Conservation (phyloP, 30 jellyfish, hydroid and myxozoan species). For the Clytia hemisphaerica region DNA sequence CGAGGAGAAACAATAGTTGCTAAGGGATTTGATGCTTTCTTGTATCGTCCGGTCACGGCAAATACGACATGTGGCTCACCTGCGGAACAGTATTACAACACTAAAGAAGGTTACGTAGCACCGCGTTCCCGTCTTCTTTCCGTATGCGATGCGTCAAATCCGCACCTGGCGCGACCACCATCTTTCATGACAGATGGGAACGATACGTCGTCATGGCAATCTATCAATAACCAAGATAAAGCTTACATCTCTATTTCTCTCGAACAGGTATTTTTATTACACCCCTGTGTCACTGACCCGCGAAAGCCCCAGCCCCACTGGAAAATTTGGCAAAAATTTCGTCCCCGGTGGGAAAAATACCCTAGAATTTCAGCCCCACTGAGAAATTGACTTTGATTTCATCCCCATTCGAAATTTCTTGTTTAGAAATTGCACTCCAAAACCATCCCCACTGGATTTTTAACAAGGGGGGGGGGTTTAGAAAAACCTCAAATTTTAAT, state of each 20-base stretch:
- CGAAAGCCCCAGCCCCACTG: no score
- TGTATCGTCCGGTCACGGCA: conserved; percentile 35
- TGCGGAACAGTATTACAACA: conserved; percentile 85
- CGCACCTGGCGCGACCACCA: conserved; percentile 45
- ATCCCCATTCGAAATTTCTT: no score
- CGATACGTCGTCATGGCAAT: conserved; percentile 44
- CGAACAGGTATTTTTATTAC: conserved; percentile 40
- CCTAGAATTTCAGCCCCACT: no score
- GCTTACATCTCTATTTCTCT: conserved; percentile 29
- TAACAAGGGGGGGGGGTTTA: no score
- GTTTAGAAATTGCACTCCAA: no score
- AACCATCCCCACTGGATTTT: no score
- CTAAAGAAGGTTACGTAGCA: conserved; percentile 78
- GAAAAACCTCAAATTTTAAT: no score
- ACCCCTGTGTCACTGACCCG: no score
- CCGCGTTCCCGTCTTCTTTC: conserved; percentile 42
- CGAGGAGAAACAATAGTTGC: no score
- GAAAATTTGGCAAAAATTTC: no score
- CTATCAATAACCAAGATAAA: conserved; percentile 31
- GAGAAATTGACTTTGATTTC: no score
- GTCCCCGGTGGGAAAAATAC: no score
- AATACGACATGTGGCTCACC: conserved; percentile 94
- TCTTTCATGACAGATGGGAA: conserved; percentile 38
- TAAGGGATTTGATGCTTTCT: conserved; percentile 29
- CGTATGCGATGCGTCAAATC: conserved; percentile 41